Evolutionary conservation across 2,113 vertebrate genomes (phyloP).

Genomic region (Hystrix cristata): DNA sequence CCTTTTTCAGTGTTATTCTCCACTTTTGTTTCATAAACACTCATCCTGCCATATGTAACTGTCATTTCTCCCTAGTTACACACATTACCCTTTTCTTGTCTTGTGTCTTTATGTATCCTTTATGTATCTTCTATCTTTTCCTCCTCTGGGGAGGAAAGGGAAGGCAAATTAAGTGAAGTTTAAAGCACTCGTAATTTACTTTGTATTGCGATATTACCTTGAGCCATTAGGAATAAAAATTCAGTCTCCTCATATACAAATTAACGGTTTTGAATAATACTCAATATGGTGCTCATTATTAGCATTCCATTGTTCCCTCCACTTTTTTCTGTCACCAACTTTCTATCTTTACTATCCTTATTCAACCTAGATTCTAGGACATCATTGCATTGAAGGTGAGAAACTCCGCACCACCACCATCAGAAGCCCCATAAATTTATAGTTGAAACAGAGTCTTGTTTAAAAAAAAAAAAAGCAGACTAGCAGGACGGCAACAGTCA

Average conservation of each 20-base stretch:
- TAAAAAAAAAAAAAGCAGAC: neutral
- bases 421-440: neutral
- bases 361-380: neutral
- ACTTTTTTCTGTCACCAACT: neutral
- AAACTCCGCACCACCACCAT: neutral
- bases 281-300: neutral
- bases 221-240: neutral
- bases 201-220: neutral
- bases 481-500: neutral
- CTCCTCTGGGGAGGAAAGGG: neutral
- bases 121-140: neutral
- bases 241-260: neutral
- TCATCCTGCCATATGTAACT: neutral
- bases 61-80: neutral
- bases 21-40: neutral
- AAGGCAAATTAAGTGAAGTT: conserved; percentile 12
- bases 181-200: neutral
- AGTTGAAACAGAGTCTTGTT: neutral
- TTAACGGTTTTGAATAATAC: neutral
- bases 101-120: neutral
- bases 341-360: neutral
- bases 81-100: neutral
- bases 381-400: neutral
- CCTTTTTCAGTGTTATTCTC: neutral
- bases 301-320: neutral